A percentile compares a stretch with the other conserved stretches of the same genome.
phyloP scores from a whole-genome alignment of 2,888 invertebrate species.

The Andrena praecox region DNA sequence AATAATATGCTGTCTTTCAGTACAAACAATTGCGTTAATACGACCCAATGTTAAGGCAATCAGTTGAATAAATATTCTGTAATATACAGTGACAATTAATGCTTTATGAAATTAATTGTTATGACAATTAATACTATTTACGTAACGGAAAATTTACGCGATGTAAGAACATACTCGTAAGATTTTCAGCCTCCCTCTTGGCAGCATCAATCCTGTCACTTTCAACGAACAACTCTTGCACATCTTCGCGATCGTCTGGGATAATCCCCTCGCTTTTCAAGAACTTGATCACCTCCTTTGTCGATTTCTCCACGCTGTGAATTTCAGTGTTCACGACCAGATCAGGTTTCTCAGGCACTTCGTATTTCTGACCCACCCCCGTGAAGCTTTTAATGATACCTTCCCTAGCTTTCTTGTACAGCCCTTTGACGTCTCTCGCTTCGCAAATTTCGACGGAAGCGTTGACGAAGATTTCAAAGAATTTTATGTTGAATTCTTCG shows the following conservation, averaged over 20 bases:
- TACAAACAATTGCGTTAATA: not conserved
- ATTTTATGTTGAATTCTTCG: constrained; percentile 92
- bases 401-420: constrained; percentile 98
- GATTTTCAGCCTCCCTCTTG: constrained; percentile 86
- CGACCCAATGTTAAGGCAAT: not conserved
- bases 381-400: constrained; percentile 94
- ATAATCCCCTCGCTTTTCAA: constrained; percentile 90
- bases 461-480: constrained; percentile 98
- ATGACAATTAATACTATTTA: not conserved
- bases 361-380: constrained; percentile 97
- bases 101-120: not conserved
- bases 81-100: not conserved
- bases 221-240: constrained; percentile 91
- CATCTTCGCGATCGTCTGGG: constrained; percentile 68
- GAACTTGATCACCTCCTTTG: constrained; percentile 93
- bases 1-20: not conserved
- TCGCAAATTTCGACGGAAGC: constrained; percentile 97
- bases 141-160: not conserved
- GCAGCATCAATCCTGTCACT: constrained; percentile 88
- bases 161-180: constrained; percentile 25
- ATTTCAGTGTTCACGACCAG: constrained; percentile 93
- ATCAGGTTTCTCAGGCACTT: constrained; percentile 93
- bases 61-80: not conserved
- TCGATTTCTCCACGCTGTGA: constrained; percentile 92
- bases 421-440: constrained; percentile 96